A percentile compares a stretch with the other conserved stretches of the same genome.
Conservation (phyloP, 2,113 vertebrate species). For the Ascaphus truei region DNA sequence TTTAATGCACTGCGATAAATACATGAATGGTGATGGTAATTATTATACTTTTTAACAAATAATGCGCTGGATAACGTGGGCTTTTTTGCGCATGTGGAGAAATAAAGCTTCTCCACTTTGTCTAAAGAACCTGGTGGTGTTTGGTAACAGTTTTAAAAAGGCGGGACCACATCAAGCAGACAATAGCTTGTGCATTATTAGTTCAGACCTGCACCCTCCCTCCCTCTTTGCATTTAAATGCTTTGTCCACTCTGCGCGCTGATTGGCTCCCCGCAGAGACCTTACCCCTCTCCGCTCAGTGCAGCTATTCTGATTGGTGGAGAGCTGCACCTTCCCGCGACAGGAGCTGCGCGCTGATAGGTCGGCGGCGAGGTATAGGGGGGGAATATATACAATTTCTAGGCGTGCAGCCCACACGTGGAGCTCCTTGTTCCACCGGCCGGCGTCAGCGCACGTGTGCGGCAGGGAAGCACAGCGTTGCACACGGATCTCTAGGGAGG, state of each 20-base stretch:
- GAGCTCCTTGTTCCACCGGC: constrained; percentile 17
- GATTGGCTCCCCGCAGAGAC: neutral
- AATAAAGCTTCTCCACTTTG: neutral
- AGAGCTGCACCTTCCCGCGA: neutral
- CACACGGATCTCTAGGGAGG: neutral
- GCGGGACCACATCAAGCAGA: neutral
- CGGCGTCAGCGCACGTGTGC: neutral
- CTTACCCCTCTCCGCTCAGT: neutral
- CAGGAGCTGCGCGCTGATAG: neutral
- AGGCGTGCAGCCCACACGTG: constrained; percentile 3
- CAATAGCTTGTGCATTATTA: neutral
- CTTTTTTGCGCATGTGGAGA: too few relatives aligned
- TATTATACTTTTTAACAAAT: too few relatives aligned
- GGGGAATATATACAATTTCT: neutral
- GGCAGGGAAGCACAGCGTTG: neutral
- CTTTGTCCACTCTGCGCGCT: neutral
- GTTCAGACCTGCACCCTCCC: neutral
- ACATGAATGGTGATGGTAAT: too few relatives aligned
- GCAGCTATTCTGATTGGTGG: neutral
- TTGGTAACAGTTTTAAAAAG: neutral
- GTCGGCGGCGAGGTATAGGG: neutral
- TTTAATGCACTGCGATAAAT: too few relatives aligned
- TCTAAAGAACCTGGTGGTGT: neutral
- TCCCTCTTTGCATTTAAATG: constrained; percentile 9
- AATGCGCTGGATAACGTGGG: too few relatives aligned